Base-by-base conservation (phyloP, 2,888 invertebrate species). In the Apamea crenata region DNA sequence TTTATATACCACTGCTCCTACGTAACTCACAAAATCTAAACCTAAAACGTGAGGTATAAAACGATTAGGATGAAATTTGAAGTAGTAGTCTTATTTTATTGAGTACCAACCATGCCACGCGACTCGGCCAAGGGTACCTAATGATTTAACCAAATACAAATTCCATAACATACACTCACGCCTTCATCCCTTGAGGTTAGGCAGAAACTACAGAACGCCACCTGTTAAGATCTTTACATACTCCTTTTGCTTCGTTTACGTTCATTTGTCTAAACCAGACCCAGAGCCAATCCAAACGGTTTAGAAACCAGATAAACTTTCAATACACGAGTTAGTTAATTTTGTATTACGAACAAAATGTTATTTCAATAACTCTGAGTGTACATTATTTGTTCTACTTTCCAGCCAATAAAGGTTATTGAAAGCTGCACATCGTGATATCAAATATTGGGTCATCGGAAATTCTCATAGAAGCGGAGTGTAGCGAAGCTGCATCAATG, bases 391-490 rank as follows among this genome's bases (percentile, higher is more conserved):
- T 83, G 66, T 74, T 70, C 36, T 18, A 40, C n/a, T 80, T 71
- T 59, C 25, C 12, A 69, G 18, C 68, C 44, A 74, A 74, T 77
- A 82, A 66, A 77, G 47, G 14, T 72, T 78, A 67, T 76, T 73
- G 71, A 68, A 63, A 85, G 74, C 32, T 74, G 66, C 76, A 78
- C 69, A 73, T 40, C 69, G 72, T 47, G 66, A 77, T 77, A 78
- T 80, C 77, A 77, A 85, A 85, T 83, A 85, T 79, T 65, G 74
- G n/a, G 67, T 74, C 83, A 77, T 85, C 69, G 59, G 66, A 80
- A 80, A 67, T 56, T 77, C 74, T 75, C 29, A 50, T 63, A 80
- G 36, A 50, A 59, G 44, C 77, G 63, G 36, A 74, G 25, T 69
- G 40, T 65, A 85, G 59, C 56, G 72, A 73, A 85, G 67, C 66